Evolutionary conservation across 2,797 vertebrate genomes (phyloP).

Genomic region (Sebastes alutus): DNA sequence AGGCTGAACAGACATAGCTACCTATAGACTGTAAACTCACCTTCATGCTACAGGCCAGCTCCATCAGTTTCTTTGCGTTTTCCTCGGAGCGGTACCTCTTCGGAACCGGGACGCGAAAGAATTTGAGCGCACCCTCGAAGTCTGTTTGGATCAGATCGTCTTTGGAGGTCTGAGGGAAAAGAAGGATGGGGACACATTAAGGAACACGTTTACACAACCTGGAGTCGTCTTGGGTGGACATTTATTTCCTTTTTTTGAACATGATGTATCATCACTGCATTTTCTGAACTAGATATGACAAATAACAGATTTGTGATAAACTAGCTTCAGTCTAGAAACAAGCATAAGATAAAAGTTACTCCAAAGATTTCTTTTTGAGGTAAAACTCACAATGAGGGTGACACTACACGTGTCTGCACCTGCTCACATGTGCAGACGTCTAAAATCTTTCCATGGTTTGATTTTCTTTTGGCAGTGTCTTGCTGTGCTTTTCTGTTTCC

Average conservation of each 20-base stretch:
- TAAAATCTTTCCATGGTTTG: neutral
- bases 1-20: neutral
- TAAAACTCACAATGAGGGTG: neutral
- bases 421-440: neutral
- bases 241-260: neutral
- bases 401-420: neutral
- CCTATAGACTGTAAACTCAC: constrained; percentile 73
- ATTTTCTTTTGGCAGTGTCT: constrained; percentile 1
- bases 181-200: neutral
- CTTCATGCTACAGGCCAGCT: constrained; percentile 98
- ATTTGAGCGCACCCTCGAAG: constrained; percentile 97
- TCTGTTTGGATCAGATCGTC: constrained; percentile 96
- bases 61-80: constrained; percentile 99
- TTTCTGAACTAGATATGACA: neutral
- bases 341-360: neutral
- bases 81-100: constrained; percentile 99
- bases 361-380: neutral
- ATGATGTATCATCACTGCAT: neutral
- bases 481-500: constrained; percentile 25
- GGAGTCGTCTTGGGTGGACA: neutral
- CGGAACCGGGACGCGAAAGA: constrained; percentile 97
- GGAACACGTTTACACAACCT: neutral
- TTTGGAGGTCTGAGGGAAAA: constrained; percentile 89
- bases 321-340: neutral
- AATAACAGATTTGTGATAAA: neutral